Evolutionary conservation across 2,888 invertebrate species (phyloP), one percentile per base, ranked within the genome.

Genomic region (Athalia circularis): DNA sequence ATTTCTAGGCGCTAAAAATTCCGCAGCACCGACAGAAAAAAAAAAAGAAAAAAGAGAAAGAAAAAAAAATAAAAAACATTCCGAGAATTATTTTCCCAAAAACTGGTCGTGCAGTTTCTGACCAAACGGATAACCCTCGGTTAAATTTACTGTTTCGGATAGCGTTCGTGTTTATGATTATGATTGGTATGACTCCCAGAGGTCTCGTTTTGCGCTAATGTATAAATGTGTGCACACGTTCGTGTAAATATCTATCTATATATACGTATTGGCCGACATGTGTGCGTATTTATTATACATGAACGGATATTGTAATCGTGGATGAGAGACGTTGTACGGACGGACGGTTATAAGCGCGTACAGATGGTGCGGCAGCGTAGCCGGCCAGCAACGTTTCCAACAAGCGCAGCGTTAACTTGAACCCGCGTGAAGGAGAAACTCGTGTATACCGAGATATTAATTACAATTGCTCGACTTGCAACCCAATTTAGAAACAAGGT

Each of bases 401-500:
- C n/a, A 13, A 64, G 48, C 13, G 13, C 4, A 15, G 13, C 4
- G 65, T 52, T 45, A 52, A 52, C 43, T 68, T 45, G 68, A 45
- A 54, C 50, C 8, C 9, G 8, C 8, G 65, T 50, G 68, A 59
- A 59, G 59, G 59, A 47, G 72, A 59, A 7, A 72, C 59, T 45
- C 11, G 72, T 59, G 62, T 64, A 75, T 62, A 64, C 75, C 70
- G 78, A 79, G 82, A 82, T 87, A 87, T 87, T 87, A 87, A 87
- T 87, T 87, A 87, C 86, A 82, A 83, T 83, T 86, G 83, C 70
- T 74, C 81, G 82, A 82, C 84, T 82, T 81, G 82, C 84, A 83
- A 84, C 82, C 85, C 86, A 86, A 87, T 88, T 88, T 85, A 84
- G 85, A 85, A 86, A 84, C 85, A 83, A 83, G 84, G 81, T 80